Evolutionary conservation across 2,888 invertebrate genomes (phyloP).

Genomic region (Lysandra coridon): DNA sequence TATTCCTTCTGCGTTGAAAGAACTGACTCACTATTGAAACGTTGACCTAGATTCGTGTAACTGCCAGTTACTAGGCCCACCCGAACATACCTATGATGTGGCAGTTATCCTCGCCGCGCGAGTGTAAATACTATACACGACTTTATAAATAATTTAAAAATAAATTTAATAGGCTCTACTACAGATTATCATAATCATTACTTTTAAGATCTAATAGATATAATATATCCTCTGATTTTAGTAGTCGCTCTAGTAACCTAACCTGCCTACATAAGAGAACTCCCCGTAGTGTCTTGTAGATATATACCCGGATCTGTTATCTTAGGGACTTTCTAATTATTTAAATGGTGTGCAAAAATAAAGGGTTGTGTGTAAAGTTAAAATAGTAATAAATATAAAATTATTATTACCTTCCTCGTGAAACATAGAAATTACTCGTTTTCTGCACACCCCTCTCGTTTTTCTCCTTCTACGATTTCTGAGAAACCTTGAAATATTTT

Average conservation of each 20-base stretch:
- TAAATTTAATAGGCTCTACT: constrained; percentile 73
- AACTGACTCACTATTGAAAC: constrained; percentile 70
- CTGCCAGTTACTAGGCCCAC: constrained; percentile 64
- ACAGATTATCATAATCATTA: constrained; percentile 78
- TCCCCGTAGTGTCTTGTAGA: constrained; percentile 57
- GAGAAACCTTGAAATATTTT: constrained; percentile 54
- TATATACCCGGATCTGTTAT: constrained; percentile 51
- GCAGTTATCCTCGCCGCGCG: constrained; percentile 65
- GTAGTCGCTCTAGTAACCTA: constrained; percentile 70
- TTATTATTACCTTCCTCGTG: constrained; percentile 57
- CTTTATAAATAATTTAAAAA: constrained; percentile 74
- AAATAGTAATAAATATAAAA: constrained; percentile 75
- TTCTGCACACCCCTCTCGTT: constrained; percentile 54
- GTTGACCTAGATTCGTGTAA: constrained; percentile 63
- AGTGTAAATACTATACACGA: constrained; percentile 73
- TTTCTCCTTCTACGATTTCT: constrained; percentile 36
- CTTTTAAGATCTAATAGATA: constrained; percentile 69
- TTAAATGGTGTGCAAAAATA: constrained; percentile 77
- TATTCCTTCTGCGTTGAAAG: constrained; percentile 69
- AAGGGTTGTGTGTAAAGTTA: constrained; percentile 81
- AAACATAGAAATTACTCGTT: constrained; percentile 53
- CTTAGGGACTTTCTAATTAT: constrained; percentile 58
- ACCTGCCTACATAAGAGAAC: constrained; percentile 56
- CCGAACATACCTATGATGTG: constrained; percentile 53
- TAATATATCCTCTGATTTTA: constrained; percentile 70